A percentile compares a stretch with the other conserved stretches of the same genome.
Conservation (phyloP, 1,140 invertebrate species). For the Sinella curviseta region DNA sequence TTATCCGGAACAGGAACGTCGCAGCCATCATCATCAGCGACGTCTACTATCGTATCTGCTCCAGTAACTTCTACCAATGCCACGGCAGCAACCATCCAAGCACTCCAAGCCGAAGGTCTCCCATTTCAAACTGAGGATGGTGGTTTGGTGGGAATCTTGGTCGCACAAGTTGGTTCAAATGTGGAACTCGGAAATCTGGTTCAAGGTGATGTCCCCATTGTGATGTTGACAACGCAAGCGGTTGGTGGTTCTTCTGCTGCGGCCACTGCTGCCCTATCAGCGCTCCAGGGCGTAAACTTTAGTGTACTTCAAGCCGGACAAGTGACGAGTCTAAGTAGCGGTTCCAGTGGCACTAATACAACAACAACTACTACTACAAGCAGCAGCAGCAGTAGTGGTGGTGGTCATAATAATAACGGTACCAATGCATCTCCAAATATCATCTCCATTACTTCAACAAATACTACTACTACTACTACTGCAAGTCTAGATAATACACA, state of each 20-base stretch:
- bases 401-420: not conserved
- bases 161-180: constrained; percentile 36
- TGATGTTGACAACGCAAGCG: constrained; percentile 33
- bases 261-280: not conserved
- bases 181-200: constrained; percentile 35
- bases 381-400: no score
- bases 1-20: no score
- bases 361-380: no score
- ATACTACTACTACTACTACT: no score
- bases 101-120: not conserved
- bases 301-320: constrained; percentile 16
- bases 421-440: constrained; percentile 17
- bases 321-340: constrained; percentile 10
- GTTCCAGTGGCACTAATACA: not conserved
- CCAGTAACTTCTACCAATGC: no score
- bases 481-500: not conserved
- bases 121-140: constrained; percentile 4
- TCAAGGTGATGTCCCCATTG: constrained; percentile 29
- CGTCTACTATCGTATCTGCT: not conserved
- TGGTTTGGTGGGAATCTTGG: constrained; percentile 43
- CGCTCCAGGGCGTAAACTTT: constrained; percentile 13
- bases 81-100: constrained; percentile 21
- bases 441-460: not conserved
- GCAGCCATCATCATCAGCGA: not conserved
- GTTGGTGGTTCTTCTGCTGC: not conserved